phyloP scores from a whole-genome alignment of 2,113 vertebrate species.

The Puma concolor region DNA sequence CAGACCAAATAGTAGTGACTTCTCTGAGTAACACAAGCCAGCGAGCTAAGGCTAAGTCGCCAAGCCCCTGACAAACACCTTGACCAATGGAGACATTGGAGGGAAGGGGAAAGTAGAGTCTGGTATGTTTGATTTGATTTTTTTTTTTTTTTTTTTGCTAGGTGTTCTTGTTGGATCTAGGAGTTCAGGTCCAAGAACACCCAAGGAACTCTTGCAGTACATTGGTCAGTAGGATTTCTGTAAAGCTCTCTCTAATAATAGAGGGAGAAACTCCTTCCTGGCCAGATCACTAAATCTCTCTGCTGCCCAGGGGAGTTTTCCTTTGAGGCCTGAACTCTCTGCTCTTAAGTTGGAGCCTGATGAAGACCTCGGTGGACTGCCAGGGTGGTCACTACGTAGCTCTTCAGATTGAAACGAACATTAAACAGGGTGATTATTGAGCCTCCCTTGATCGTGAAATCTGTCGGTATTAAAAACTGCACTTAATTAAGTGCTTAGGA shows the following conservation, averaged over 20 bases:
- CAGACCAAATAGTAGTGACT: background rate
- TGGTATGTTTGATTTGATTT: background rate
- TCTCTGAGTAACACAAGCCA: background rate
- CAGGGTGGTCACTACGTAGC: no score
- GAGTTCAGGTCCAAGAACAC: background rate
- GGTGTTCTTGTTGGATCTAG: background rate
- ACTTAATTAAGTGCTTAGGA: background rate
- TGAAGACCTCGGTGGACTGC: background rate
- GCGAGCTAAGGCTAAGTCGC: background rate
- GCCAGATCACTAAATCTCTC: background rate
- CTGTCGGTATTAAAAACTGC: background rate
- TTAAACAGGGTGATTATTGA: background rate
- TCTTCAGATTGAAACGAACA: background rate
- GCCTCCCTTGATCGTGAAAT: background rate
- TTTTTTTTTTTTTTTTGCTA: background rate
- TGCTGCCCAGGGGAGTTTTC: background rate
- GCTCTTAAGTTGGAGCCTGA: background rate
- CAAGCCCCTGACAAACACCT: background rate
- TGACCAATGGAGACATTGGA: background rate
- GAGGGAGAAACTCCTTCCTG: background rate
- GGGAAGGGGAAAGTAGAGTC: background rate
- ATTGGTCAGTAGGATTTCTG: background rate
- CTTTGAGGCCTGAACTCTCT: background rate
- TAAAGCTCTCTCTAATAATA: background rate
- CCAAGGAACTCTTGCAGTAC: background rate